Base-by-base conservation (phyloP, 2,888 invertebrate genomes). In the Sipha maydis region DNA sequence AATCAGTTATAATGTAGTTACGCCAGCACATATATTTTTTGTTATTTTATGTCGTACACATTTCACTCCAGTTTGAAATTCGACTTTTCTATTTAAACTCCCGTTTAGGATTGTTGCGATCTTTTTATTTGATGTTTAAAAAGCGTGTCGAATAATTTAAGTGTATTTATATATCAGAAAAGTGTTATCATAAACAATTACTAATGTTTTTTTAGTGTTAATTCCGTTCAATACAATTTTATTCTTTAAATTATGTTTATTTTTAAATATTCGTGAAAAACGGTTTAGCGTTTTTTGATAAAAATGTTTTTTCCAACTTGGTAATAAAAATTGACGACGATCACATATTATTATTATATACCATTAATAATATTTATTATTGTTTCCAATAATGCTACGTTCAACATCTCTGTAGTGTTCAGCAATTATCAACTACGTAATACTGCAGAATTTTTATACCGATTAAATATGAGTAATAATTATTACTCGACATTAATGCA, bases 141-240 rank as follows among this genome's bases (percentile, higher is more conserved):
- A 83, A 71, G 48, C 71, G 82, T 83, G 31, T 83, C 82, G 82
- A 14, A 21, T 48, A 31, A 61, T 61, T 21, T 3, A 17, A 71
- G 56, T 79, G 31, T 61, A 41, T 48, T 77, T 48, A 3, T 71
- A 28, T 28, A 4, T 14, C 14, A 17, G 34, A 79, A 56, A 56
- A 78, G 56, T 25, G 34, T 71, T 28, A 14, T 14, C 17, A 28
- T 71, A 67, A n/a, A 67, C 67, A 67, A 28, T 11, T 3, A 67
- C 2, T 71, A 17, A 28, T 28, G 4, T 31, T 28, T 71, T 28
- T 28, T 28, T 28, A 31, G 28, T 17, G 28, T 71, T 28, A 17
- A 17, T 28, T 71, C 31, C 71, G 14, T 28, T 14, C 4, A 71
- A 14, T 11, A 17, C 71, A 17, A 71, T 71, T 31, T 1, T 71